phyloP scores from a whole-genome alignment of 2,113 vertebrate genomes.

The Brachionichthys hirsutus region DNA sequence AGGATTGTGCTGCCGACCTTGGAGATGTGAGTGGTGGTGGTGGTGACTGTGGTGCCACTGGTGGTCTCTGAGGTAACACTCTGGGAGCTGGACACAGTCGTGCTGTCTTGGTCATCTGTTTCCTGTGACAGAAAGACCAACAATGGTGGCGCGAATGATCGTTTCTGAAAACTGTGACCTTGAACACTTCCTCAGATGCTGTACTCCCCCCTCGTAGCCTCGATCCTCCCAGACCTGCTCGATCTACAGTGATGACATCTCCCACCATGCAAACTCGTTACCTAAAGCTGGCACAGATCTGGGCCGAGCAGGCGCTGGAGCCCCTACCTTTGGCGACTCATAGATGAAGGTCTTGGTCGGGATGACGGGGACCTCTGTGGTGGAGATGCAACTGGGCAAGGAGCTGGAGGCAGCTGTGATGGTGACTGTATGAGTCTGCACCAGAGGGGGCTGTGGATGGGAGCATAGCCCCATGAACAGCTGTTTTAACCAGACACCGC shows the following conservation, averaged over 20 bases:
- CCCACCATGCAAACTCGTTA: not conserved
- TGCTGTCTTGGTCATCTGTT: slow-evolving; percentile 76
- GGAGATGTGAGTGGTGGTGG: slow-evolving; percentile 92
- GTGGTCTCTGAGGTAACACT: slow-evolving; percentile 85
- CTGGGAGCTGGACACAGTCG: slow-evolving; percentile 82
- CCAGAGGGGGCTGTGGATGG: slow-evolving; percentile 87
- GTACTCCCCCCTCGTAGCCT: slow-evolving; percentile 14
- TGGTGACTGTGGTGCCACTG: slow-evolving; percentile 79
- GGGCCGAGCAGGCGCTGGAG: slow-evolving; percentile 51
- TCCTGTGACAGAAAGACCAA: slow-evolving; percentile 65
- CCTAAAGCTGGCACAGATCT: slow-evolving; percentile 33
- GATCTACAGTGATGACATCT: not conserved
- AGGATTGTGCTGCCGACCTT: slow-evolving; percentile 78
- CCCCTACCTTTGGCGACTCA: slow-evolving; percentile 88
- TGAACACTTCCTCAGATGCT: not conserved
- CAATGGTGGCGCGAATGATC: not conserved
- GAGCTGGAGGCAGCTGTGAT: slow-evolving; percentile 84
- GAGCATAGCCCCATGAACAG: slow-evolving; percentile 67
- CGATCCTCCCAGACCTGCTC: slow-evolving; percentile 32
- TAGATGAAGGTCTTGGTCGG: slow-evolving; percentile 93
- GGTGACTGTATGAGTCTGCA: slow-evolving; percentile 94
- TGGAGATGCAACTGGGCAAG: slow-evolving; percentile 85
- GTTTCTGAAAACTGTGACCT: not conserved
- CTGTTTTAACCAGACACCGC: slow-evolving; percentile 54
- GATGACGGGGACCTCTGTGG: slow-evolving; percentile 91